A percentile compares a stretch with the other conserved stretches of the same genome.
Evolutionary conservation across 2,888 invertebrate species (phyloP).

Genomic region (Hymenopus coronatus): DNA sequence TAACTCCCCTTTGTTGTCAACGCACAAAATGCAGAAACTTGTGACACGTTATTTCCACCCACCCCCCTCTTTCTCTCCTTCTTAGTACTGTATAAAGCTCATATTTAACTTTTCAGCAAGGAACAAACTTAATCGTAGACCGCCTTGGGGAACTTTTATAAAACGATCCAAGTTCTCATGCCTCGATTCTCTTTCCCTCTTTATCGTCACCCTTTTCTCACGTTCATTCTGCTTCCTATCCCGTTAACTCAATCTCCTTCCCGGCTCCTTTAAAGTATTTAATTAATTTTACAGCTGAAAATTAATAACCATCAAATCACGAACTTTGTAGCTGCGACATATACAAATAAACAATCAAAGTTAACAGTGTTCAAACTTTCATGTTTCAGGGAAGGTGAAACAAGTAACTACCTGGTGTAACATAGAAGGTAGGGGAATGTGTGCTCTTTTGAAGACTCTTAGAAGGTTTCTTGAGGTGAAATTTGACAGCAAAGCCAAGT

Average conservation of each 20-base stretch:
- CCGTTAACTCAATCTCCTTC: background rate
- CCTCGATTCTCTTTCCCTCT: background rate
- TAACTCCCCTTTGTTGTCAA: slow-evolving; percentile 8
- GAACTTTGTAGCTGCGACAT: background rate
- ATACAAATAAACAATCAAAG: slow-evolving; percentile 14
- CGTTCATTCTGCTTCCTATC: background rate
- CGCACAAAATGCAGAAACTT: slow-evolving; percentile 1
- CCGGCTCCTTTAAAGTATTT: slow-evolving; percentile 24
- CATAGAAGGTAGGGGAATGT: background rate
- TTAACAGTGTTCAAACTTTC: background rate
- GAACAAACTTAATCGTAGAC: slow-evolving; percentile 28
- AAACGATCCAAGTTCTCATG: slow-evolving; percentile 25
- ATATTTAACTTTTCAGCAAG: slow-evolving; percentile 31
- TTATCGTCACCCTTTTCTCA: background rate
- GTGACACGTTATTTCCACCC: slow-evolving; percentile 2
- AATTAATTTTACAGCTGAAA: slow-evolving; percentile 33
- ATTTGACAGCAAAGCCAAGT: background rate
- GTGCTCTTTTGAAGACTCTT: background rate
- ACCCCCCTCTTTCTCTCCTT: background rate
- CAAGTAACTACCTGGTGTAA: background rate
- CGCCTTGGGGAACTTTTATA: slow-evolving; percentile 28
- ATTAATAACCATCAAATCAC: slow-evolving; percentile 30
- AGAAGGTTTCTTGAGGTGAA: background rate
- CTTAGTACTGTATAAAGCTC: background rate
- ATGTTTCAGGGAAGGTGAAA: background rate